These are phyloP conservation scores for Pectinophora gossypiella DNA, from an alignment of 1,140 invertebrate genomes.

Conservation along the genomic window DNA sequence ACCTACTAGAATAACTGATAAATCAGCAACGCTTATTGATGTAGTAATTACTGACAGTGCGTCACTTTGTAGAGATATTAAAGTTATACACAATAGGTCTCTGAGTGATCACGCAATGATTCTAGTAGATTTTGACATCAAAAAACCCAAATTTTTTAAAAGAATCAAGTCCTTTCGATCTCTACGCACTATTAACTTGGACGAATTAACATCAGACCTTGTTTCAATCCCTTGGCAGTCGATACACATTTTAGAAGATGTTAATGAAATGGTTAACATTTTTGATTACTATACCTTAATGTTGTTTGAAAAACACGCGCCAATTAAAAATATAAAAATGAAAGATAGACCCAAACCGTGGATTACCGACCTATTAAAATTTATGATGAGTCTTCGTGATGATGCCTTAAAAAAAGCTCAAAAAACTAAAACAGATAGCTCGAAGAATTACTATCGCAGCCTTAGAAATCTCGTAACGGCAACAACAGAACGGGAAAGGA, in stretches of 20 bases:
- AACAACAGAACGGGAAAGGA: conserved; percentile 16
- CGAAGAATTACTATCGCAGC: conserved; percentile 15
- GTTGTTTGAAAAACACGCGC: conserved; percentile 23
- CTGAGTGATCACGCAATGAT: not conserved
- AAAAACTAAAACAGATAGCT: conserved; percentile 7
- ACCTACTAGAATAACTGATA: not conserved
- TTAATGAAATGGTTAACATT: conserved; percentile 16
- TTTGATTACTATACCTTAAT: conserved; percentile 13
- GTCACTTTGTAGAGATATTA: not conserved
- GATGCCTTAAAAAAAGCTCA: conserved; percentile 14
- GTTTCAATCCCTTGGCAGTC: conserved; percentile 9
- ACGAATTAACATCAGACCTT: conserved; percentile 5
- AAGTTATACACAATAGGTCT: not conserved
- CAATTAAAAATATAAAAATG: conserved; percentile 9
- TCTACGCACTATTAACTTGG: not conserved
- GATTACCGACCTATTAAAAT: conserved; percentile 20
- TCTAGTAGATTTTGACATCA: not conserved
- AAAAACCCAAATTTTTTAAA: not conserved
- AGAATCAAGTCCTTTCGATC: not conserved
- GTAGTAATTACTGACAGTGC: not conserved
- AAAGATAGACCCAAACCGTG: conserved; percentile 18
- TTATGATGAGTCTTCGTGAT: conserved; percentile 22
- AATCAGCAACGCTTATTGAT: not conserved
- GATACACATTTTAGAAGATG: not conserved
- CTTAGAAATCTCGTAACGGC: conserved; percentile 10